These are phyloP conservation scores for Erpetoichthys calabaricus DNA, from an alignment of 2,797 vertebrate species.

Conservation along the genomic window DNA sequence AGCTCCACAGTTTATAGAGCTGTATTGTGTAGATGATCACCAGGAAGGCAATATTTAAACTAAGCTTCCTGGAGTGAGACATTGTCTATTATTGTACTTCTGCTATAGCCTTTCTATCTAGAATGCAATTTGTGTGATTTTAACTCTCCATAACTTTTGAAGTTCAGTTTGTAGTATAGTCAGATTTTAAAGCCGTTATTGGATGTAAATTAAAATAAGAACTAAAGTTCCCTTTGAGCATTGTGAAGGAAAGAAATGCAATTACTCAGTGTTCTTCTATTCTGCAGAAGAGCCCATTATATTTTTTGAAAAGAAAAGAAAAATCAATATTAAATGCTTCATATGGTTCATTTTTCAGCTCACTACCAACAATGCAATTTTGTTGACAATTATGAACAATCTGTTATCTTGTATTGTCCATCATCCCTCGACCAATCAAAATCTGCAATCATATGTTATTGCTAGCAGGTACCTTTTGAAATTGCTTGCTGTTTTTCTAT, in stretches of 20 bases:
- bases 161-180: too few relatives aligned
- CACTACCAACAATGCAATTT: slow-evolving; percentile 70
- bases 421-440: slow-evolving; percentile 34
- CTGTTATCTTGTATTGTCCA: slow-evolving; percentile 42
- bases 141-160: too few relatives aligned
- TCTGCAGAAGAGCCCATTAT: slow-evolving; percentile 52
- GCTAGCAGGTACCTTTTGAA: slow-evolving; percentile 35
- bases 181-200: too few relatives aligned
- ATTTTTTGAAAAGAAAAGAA: slow-evolving; percentile 50
- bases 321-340: slow-evolving; percentile 74
- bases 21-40: too few relatives aligned
- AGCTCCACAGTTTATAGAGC: too few relatives aligned
- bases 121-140: too few relatives aligned
- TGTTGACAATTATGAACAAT: slow-evolving; percentile 77
- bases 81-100: too few relatives aligned
- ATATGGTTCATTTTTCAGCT: slow-evolving; percentile 57
- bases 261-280: slow-evolving; percentile 49
- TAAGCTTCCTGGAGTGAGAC: too few relatives aligned
- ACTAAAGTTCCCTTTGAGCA: slow-evolving; percentile 45
- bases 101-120: too few relatives aligned
- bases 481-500: slow-evolving; percentile 44
- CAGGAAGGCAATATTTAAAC: too few relatives aligned
- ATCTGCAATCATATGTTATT: slow-evolving; percentile 40
- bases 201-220: slow-evolving; percentile 41
- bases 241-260: slow-evolving; percentile 56